Evolutionary conservation across 2,113 vertebrate genomes (phyloP), one percentile per base, ranked within the genome.

Genomic region (Actenoides lindsayi): DNA sequence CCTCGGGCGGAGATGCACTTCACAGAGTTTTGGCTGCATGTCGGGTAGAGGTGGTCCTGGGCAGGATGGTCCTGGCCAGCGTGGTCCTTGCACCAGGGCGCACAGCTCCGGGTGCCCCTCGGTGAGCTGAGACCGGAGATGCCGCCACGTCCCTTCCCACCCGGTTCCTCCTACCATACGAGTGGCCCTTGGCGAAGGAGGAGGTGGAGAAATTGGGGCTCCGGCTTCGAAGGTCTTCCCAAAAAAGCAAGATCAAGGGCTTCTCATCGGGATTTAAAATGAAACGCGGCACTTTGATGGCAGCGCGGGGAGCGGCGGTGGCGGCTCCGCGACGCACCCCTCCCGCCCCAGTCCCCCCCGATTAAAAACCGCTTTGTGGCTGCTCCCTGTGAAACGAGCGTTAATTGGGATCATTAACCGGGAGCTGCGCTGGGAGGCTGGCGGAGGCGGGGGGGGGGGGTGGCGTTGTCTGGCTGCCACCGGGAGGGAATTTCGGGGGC

Each of bases 51-150:
- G n/a, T 27, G 57, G 20, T 25, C 11, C 12, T 1, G 51, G 25
- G 25, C 51, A 53, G 50, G 50, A 51, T 51, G 50, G 50, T 30
- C 11, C 12, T 1, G 46, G 20, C 56, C 50, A 19, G 39, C 46
- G 20, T 3, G 16, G 50, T 64, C 42, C 73, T 37, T 33, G 19
- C 24, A 19, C 48, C 48, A 12, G n/a, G n/a, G 48, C 12, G 50
- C 1, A 6, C 53, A 13, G 30, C 21, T 23, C 30, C 1, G 5
- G 24, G 9, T 51, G 68, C 33, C 44, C 44, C 42, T 10, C 0
- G 9, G 60, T 0, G 15, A 59, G 33, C 24, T 5, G 39, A n/a
- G 31, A 37, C 11, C 3, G 0, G 39, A 11, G 41, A 5, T 0
- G 1, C 25, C 13, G 7, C 50, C 56, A 5, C 0, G 1, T 44